Percentiles rank a stretch among this genome's conserved stretches.
Conservation (phyloP, 30 jellyfish, hydroid and myxozoan genomes). For the Hydractinia symbiolongicarpus region DNA sequence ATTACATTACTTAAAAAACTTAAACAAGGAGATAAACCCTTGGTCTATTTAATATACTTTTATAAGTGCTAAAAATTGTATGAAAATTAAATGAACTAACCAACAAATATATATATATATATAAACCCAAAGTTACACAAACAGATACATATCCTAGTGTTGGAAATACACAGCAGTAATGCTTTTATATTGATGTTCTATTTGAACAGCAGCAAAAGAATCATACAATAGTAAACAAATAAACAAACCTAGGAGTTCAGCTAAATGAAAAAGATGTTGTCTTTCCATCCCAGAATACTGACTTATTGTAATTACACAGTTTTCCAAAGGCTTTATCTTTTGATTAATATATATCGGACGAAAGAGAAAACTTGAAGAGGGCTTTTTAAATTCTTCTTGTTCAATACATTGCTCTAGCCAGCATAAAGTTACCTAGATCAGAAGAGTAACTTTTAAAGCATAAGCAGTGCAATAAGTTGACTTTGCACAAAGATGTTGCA, state of each 20-base stretch:
- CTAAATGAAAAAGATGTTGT: slow-evolving; percentile 70
- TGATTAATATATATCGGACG: slow-evolving; percentile 71
- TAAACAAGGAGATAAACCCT: too few relatives aligned
- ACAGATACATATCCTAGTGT: too few relatives aligned
- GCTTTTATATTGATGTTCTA: too few relatives aligned
- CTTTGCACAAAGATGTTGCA: not conserved
- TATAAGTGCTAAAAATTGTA: too few relatives aligned
- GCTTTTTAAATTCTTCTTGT: slow-evolving; percentile 37
- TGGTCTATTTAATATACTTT: too few relatives aligned
- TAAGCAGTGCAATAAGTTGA: not conserved
- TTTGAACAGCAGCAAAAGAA: too few relatives aligned
- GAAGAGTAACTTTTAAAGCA: not conserved
- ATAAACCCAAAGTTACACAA: too few relatives aligned
- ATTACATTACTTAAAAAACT: too few relatives aligned
- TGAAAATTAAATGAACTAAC: too few relatives aligned
- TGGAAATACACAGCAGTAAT: too few relatives aligned
- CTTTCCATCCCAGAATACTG: slow-evolving; percentile 84
- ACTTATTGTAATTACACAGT: slow-evolving; percentile 79
- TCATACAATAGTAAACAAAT: not conserved
- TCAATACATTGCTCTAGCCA: slow-evolving; percentile 91
- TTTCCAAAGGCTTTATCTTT: slow-evolving; percentile 42
- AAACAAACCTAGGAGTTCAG: slow-evolving; percentile 61
- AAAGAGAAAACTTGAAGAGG: slow-evolving; percentile 42
- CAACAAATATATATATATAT: too few relatives aligned
- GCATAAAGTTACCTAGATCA: slow-evolving; percentile 64